Percentiles rank a stretch among this genome's conserved stretches.
Conservation (phyloP, 2,888 invertebrate species). For the Seladonia tumulorum region DNA sequence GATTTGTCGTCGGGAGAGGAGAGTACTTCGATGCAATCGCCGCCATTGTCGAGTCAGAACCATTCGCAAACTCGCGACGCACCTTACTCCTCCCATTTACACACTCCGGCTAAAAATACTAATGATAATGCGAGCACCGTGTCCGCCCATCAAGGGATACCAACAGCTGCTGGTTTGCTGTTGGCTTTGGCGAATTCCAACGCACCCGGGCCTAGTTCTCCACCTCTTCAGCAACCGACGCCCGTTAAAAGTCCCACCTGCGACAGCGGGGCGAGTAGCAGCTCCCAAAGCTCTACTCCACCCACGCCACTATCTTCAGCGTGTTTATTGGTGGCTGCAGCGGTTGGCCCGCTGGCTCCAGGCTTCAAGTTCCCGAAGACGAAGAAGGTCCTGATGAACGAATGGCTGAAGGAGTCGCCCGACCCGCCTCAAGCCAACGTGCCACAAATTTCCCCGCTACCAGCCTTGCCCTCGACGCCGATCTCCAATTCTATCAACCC, state of each 20-base stretch:
- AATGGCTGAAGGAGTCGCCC: constrained; percentile 94
- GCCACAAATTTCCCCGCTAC: constrained; percentile 70
- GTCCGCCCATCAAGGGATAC: constrained; percentile 74
- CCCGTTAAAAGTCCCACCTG: constrained; percentile 83
- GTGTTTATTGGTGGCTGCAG: constrained; percentile 92
- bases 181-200: constrained; percentile 86
- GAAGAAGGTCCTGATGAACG: constrained; percentile 94
- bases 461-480: constrained; percentile 57
- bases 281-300: constrained; percentile 86
- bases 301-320: constrained; percentile 90
- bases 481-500: constrained; percentile 58
- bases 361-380: constrained; percentile 97
- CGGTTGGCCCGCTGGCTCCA: constrained; percentile 92
- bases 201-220: constrained; percentile 78
- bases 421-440: constrained; percentile 79
- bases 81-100: constrained; percentile 74
- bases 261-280: constrained; percentile 83
- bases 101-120: constrained; percentile 73
- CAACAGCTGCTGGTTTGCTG: constrained; percentile 86
- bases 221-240: constrained; percentile 76
- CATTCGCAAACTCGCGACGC: constrained; percentile 73
- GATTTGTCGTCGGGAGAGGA: constrained; percentile 92
- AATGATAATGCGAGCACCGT: constrained; percentile 36
- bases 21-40: constrained; percentile 86
- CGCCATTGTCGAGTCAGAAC: constrained; percentile 82